Conservation (phyloP, 2,797 vertebrate genomes). For the Pipistrellus nathusii region DNA sequence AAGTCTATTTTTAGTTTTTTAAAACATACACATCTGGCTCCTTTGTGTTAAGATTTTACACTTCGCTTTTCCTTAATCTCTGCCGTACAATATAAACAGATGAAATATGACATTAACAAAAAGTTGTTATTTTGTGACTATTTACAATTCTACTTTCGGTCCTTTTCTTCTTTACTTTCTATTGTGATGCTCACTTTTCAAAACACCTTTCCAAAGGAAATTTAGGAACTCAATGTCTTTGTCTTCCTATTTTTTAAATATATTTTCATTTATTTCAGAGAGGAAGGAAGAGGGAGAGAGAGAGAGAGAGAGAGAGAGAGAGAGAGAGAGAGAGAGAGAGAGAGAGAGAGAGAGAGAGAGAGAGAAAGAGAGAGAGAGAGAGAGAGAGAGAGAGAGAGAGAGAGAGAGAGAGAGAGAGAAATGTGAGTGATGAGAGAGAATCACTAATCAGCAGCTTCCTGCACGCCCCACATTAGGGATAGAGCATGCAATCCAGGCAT, state of each 20-base stretch:
- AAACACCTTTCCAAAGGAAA: conserved; percentile 44
- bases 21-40: background rate
- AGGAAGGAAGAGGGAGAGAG: no score
- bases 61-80: conserved; percentile 15
- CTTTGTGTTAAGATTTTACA: conserved; percentile 11
- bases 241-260: background rate
- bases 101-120: background rate
- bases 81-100: conserved; percentile 36
- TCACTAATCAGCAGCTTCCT: no score
- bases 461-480: no score
- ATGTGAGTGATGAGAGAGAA: no score
- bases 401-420: no score
- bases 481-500: no score
- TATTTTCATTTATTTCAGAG: no score
- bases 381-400: no score
- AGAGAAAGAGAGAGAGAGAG: no score
- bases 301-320: no score
- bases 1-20: conserved; percentile 16
- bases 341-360: no score
- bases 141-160: background rate
- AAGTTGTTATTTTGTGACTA: conserved; percentile 1
- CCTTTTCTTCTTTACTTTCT: conserved; percentile 16
- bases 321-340: no score
- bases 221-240: conserved; percentile 5
- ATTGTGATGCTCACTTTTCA: conserved; percentile 48